Evolutionary conservation across 2,888 invertebrate species (phyloP).

Genomic region (Netelia fuscicornis): DNA sequence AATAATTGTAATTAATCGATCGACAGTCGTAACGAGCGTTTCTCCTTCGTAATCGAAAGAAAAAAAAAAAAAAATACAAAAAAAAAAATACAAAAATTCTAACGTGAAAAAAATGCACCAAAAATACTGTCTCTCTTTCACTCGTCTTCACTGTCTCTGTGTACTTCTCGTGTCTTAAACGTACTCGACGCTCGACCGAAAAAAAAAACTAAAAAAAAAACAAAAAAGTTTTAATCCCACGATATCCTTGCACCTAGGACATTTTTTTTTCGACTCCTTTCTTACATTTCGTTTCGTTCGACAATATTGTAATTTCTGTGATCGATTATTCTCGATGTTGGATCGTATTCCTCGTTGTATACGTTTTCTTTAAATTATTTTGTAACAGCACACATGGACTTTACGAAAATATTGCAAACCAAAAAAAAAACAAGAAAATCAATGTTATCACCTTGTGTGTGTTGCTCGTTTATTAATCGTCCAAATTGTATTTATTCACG

Average conservation of each 20-base stretch:
- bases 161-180: slow-evolving; percentile 48
- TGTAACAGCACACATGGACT: slow-evolving; percentile 12
- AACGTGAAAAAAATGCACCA: slow-evolving; percentile 48
- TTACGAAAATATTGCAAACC: slow-evolving; percentile 14
- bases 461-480: slow-evolving; percentile 53
- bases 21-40: slow-evolving; percentile 51
- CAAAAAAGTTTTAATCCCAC: neutral
- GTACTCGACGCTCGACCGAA: slow-evolving; percentile 16
- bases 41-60: slow-evolving; percentile 29
- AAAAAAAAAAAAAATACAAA: neutral
- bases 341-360: slow-evolving; percentile 38
- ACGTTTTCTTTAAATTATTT: slow-evolving; percentile 7
- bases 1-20: slow-evolving; percentile 35
- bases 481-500: slow-evolving; percentile 25
- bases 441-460: slow-evolving; percentile 24
- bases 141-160: slow-evolving; percentile 59
- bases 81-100: slow-evolving; percentile 15
- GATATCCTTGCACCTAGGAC: slow-evolving; percentile 25
- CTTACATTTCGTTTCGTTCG: neutral
- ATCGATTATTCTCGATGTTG: slow-evolving; percentile 41
- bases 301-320: slow-evolving; percentile 8
- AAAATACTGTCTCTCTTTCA: slow-evolving; percentile 47
- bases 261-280: neutral
- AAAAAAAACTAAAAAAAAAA: neutral
- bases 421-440: neutral